phyloP scores from a whole-genome alignment of 2,797 vertebrate species.

The Hippocampus kuda region DNA sequence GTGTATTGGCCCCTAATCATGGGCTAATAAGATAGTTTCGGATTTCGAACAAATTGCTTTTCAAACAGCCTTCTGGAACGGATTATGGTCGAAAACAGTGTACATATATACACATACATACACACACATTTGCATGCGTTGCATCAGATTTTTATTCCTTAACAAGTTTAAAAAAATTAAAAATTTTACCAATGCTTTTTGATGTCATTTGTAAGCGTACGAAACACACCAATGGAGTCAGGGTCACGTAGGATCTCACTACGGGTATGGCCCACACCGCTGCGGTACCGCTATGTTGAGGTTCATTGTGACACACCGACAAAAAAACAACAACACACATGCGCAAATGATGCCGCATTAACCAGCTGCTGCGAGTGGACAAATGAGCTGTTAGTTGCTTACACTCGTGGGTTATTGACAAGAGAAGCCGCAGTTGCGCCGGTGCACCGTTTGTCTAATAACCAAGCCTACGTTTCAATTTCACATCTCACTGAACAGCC shows the following conservation, averaged over 20 bases:
- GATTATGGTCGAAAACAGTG: no score
- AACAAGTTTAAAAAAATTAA: no score
- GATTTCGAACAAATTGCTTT: no score
- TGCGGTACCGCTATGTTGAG: neutral
- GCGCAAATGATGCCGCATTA: neutral
- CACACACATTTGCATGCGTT: no score
- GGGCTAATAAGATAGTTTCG: no score
- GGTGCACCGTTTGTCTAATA: slow-evolving; percentile 69
- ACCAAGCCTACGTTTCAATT: slow-evolving; percentile 72
- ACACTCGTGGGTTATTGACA: slow-evolving; percentile 55
- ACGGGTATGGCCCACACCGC: neutral
- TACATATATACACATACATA: no score
- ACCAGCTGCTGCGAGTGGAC: slow-evolving; percentile 11
- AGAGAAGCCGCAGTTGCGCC: slow-evolving; percentile 50
- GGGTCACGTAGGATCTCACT: neutral
- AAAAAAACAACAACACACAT: neutral
- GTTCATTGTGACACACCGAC: neutral
- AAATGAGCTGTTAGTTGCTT: slow-evolving; percentile 50
- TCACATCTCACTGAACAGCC: slow-evolving; percentile 66
- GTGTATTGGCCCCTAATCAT: no score
- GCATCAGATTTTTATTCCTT: no score
- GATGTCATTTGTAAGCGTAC: neutral
- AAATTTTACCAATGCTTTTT: no score
- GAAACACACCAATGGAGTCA: neutral
- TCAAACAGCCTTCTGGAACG: no score